Base-by-base conservation (phyloP, 2,113 vertebrate genomes). In the Gadus chalcogrammus region DNA sequence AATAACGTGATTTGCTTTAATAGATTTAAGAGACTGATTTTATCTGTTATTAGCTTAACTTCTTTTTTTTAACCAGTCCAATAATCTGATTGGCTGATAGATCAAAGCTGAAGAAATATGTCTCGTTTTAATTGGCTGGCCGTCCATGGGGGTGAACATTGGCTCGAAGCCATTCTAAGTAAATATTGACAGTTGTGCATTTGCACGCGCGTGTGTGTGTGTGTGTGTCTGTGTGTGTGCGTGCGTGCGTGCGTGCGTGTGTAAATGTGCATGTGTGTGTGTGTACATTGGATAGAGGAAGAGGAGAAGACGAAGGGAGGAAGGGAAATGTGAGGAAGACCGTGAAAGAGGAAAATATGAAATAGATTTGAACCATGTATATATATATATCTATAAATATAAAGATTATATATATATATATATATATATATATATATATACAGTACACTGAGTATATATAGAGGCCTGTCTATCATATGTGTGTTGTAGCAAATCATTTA, bases 31-130 rank as follows among this genome's bases (percentile, higher is more conserved):
- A 0, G 2, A 13, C 59, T 20, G 9, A n/a, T 61, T 20, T 18
- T 22, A 61, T 22, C 2, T 22, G 24, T 75, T 79, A 71, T 67
- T 76, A 20, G 61, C 52, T 61, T 71, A 76, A 65, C 55, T 68
- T 18, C 42, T 77, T 82, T 78, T 77, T 77, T 64, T 63, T 58
- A 70, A 58, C n/a, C 55, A 13, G 56, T 62, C 72, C 70, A 71
- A 27, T 71, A 75, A 65, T 85, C 24, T 71, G 78, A 85, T 74
- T 64, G 67, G 68, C 59, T 71, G 76, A 81, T 87, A 87, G 88
- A 85, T 87, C 83, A 78, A 64, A 68, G 67, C 69, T 53, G 71
- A 62, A 24, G 71, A 72, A 48, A 71, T 27, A 68, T 1, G 0
- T 38, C 15, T 1, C 56, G 27, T 74, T 73, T 75, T 79, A 82